A percentile compares a stretch with the other conserved stretches of the same genome.
Conservation (phyloP, 2,797 vertebrate genomes). For the Botia almorhae region DNA sequence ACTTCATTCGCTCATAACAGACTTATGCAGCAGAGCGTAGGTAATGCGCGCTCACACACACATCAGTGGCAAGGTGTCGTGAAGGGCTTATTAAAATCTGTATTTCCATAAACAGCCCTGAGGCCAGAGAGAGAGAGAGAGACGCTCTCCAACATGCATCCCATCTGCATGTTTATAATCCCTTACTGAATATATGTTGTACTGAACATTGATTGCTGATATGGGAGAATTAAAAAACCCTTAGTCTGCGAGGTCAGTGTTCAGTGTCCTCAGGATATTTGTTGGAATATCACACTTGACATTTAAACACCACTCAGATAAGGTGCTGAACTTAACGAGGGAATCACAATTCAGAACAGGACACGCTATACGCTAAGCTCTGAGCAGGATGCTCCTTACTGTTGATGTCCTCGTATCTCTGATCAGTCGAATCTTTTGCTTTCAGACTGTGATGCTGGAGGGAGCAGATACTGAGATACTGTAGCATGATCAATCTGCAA, state of each 20-base stretch:
- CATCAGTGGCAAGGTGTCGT: constrained; percentile 67
- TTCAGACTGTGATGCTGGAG: constrained; percentile 97
- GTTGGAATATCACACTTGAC: not conserved
- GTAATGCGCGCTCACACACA: constrained; percentile 32
- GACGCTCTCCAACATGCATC: constrained; percentile 64
- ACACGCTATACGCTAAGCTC: not conserved
- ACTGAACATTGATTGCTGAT: not conserved
- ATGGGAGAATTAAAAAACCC: not conserved
- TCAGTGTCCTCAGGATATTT: not conserved
- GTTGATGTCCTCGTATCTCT: constrained; percentile 97
- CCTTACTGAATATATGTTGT: constrained; percentile 48
- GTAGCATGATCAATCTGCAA: constrained; percentile 94
- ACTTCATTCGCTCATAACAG: constrained; percentile 29
- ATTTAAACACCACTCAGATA: not conserved
- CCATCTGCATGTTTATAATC: constrained; percentile 60
- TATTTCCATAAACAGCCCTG: constrained; percentile 73
- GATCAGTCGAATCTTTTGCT: constrained; percentile 88
- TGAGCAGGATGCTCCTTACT: constrained; percentile 76
- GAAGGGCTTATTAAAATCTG: constrained; percentile 74
- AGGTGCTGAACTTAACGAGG: not conserved
- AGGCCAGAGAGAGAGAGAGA: constrained; percentile 60
- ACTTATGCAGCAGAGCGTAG: constrained; percentile 22
- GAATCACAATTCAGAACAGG: constrained; percentile 15
- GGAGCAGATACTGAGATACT: constrained; percentile 94
- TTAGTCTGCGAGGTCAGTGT: not conserved